Evolutionary conservation across 2,797 vertebrate genomes (phyloP), one percentile per base, ranked within the genome.

Genomic region (Artibeus lituratus): DNA sequence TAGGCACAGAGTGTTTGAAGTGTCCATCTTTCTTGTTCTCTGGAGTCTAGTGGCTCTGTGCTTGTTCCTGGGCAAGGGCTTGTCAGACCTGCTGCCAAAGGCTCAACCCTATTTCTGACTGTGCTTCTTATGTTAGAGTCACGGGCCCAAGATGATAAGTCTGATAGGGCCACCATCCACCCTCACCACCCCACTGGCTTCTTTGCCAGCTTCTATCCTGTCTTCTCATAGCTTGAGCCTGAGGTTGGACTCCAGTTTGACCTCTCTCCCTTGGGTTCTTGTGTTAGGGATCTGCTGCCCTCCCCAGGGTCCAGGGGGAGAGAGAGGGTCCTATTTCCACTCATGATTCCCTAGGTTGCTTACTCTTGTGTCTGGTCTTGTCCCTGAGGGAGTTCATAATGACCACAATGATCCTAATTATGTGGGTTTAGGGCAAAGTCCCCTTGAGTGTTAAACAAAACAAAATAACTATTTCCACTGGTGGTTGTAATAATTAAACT

Each of bases 1-100:
- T 16, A 37, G 19, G 29, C 15, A 67, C 15, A 29, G 24, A 3
- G 19, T 6, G 22, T 10, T 32, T 0, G 1, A 69, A 11, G 35
- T 21, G 57, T 55, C 37, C 12, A 7, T 57, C 77, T n/a, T 37
- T 39, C 72, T 42, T 0, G 11, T 15, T 49, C 42, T 76, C n/a
- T 12, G 15, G 39, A 57, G 7, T 35, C 1, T 4, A 2, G 11
- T 1, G n/a, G 18, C 15, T 4, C 7, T 5, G 35, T 55, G 35
- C 49, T 44, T 37, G 22, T 9, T 0, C n/a, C 21, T 22, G 4
- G 1, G 18, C 7, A 8, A 3, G 29, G 53, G 15, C n/a, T 35
- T 21, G 53, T 10, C 18, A 26, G 22, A 10, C 24, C 18, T 35
- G 15, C 6, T 29, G 87, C 53, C 16, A 2, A 82, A 39, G 39